Conservation (phyloP, 64 coral and sea anemone genomes). For the Pachyseris speciosa region DNA sequence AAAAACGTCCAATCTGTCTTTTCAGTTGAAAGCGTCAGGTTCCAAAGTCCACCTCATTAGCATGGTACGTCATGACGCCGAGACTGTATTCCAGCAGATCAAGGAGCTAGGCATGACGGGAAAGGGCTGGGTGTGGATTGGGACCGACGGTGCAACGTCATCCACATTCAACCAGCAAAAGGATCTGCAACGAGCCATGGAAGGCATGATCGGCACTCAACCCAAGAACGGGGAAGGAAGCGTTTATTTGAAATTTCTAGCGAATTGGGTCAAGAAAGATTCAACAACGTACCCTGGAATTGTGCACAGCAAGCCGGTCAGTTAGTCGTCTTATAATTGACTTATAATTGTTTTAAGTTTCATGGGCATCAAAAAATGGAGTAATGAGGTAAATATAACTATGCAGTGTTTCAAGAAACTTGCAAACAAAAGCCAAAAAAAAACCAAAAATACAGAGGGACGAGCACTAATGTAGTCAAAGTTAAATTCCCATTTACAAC, state of each 20-base stretch:
- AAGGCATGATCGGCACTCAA: slow-evolving; percentile 96
- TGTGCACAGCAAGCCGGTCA: slow-evolving; percentile 82
- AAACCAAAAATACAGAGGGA: too few species aligned
- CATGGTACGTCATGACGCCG: slow-evolving; percentile 96
- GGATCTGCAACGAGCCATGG: slow-evolving; percentile 87
- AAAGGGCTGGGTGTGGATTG: slow-evolving; percentile 96
- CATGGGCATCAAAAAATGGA: too few species aligned
- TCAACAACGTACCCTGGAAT: slow-evolving; percentile 71
- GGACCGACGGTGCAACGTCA: slow-evolving; percentile 86
- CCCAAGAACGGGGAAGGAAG: slow-evolving; percentile 94
- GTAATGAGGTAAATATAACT: too few species aligned
- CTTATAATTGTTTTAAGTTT: too few species aligned
- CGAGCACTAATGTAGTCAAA: too few species aligned
- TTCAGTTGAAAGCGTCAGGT: slow-evolving; percentile 86
- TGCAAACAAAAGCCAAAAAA: too few species aligned
- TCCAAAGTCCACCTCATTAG: slow-evolving; percentile 89
- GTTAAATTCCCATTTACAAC: too few species aligned
- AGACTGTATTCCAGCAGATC: slow-evolving; percentile 97
- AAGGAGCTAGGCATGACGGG: slow-evolving; percentile 98
- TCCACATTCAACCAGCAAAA: slow-evolving; percentile 83
- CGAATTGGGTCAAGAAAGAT: slow-evolving; percentile 84
- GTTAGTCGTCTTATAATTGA: not conserved
- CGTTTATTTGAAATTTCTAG: slow-evolving; percentile 84
- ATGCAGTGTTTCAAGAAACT: too few species aligned
- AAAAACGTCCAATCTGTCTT: not conserved